Conservation (phyloP, 2,888 invertebrate species). For the Torymus tubicola region DNA sequence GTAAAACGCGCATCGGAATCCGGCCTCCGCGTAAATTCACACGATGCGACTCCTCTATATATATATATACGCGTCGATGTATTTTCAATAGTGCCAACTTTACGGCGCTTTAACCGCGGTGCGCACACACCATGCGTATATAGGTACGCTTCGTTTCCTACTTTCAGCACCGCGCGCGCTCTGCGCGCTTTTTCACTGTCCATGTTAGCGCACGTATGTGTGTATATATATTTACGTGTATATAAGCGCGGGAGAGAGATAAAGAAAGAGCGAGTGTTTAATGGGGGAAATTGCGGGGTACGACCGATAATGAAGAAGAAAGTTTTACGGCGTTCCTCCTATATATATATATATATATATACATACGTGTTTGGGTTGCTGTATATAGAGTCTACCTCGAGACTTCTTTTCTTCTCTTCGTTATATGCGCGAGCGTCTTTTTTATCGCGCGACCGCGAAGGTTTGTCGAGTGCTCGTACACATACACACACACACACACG, state of each 20-base stretch:
- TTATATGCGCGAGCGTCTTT: slow-evolving; percentile 4
- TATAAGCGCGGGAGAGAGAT: slow-evolving; percentile 37
- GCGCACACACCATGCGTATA: too few relatives aligned
- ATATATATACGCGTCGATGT: too few relatives aligned
- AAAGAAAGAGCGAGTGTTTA: slow-evolving; percentile 57
- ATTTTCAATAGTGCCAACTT: too few relatives aligned
- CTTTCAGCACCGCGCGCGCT: too few relatives aligned
- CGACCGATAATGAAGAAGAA: slow-evolving; percentile 56
- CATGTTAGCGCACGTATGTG: too few relatives aligned
- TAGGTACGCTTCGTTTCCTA: too few relatives aligned
- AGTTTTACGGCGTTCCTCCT: slow-evolving; percentile 47
- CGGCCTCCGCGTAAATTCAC: not conserved
- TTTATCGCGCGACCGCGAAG: not conserved
- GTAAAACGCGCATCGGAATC: too few relatives aligned
- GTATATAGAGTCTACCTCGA: slow-evolving; percentile 6
- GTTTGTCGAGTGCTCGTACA: slow-evolving; percentile 11
- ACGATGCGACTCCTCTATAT: too few relatives aligned
- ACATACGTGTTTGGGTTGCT: slow-evolving; percentile 13
- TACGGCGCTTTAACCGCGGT: too few relatives aligned
- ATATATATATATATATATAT: not conserved
- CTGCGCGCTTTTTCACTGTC: too few relatives aligned
- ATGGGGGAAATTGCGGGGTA: slow-evolving; percentile 46
- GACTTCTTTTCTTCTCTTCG: slow-evolving; percentile 9
- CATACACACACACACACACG: not conserved
- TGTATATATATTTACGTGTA: too few relatives aligned